Evolutionary conservation across 2,113 vertebrate genomes (phyloP).

Genomic region (Conger conger): DNA sequence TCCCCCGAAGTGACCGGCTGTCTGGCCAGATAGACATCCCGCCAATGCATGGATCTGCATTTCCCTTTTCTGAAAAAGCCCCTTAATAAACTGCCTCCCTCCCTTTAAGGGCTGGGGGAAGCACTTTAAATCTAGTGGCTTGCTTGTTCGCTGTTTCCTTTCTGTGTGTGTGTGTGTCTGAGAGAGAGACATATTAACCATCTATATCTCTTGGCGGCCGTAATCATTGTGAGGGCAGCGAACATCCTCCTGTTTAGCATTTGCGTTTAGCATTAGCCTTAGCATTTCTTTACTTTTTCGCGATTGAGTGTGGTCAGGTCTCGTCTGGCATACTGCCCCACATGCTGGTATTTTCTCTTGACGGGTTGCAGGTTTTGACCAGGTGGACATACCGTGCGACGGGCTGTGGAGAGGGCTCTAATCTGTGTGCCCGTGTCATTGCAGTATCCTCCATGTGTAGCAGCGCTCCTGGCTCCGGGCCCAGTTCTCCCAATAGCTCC

Average conservation of each 20-base stretch:
- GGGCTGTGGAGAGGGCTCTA: neutral
- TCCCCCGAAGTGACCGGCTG: neutral
- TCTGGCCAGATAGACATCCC: neutral
- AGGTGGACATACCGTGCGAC: neutral
- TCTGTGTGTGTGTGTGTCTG: neutral
- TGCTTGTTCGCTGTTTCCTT: neutral
- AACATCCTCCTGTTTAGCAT: neutral
- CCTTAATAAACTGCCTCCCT: neutral
- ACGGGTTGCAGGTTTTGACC: too few species aligned
- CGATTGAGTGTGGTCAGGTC: neutral
- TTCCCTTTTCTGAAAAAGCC: neutral
- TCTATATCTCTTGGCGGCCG: too few species aligned
- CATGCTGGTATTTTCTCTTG: neutral
- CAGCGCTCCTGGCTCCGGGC: slow-evolving; percentile 82
- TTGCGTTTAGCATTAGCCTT: neutral
- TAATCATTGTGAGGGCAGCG: neutral
- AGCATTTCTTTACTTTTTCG: neutral
- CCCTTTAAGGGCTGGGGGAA: neutral
- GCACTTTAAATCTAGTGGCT: neutral
- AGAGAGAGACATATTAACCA: too few species aligned
- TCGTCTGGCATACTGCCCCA: slow-evolving; percentile 5
- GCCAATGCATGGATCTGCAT: neutral
- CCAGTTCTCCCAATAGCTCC: slow-evolving; percentile 82
- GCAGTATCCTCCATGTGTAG: slow-evolving; percentile 78
- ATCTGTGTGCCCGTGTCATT: slow-evolving; percentile 4